Evolutionary conservation across 2,113 vertebrate genomes (phyloP).

Genomic region (Cyrtonyx montezumae): DNA sequence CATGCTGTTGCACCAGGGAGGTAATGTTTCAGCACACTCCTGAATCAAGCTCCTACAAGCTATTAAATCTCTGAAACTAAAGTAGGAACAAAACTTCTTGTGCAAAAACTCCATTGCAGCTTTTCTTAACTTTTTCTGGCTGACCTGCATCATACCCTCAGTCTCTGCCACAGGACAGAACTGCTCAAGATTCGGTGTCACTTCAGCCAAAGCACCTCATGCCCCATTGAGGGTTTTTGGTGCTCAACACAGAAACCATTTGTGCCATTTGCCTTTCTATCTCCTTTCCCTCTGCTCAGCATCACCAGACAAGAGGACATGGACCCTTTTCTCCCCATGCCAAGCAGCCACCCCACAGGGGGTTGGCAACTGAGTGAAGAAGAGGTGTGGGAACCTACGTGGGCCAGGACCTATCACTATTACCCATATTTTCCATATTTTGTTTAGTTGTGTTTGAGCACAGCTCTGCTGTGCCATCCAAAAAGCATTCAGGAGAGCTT

Average conservation of each 20-base stretch:
- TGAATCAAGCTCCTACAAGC: background rate
- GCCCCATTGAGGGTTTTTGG: background rate
- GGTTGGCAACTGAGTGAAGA: background rate
- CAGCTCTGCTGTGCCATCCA: background rate
- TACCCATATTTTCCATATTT: constrained; percentile 34
- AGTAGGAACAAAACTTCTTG: background rate
- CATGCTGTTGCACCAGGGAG: background rate
- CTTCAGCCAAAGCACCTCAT: background rate
- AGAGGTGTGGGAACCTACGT: background rate
- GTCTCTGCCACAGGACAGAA: background rate
- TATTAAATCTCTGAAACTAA: background rate
- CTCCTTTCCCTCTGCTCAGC: background rate
- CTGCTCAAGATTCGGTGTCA: background rate
- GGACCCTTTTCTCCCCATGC: background rate
- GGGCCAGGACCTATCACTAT: background rate
- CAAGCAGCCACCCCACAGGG: background rate
- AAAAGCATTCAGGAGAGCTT: background rate
- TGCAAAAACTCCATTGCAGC: background rate
- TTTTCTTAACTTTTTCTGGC: background rate
- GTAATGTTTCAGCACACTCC: background rate
- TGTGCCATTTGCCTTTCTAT: background rate
- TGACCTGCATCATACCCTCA: background rate
- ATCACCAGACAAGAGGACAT: background rate
- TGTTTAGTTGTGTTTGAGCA: constrained; percentile 27
- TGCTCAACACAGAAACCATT: too few species aligned